Evolutionary conservation across 2,797 vertebrate species (phyloP).

Genomic region (Sciurus carolinensis): DNA sequence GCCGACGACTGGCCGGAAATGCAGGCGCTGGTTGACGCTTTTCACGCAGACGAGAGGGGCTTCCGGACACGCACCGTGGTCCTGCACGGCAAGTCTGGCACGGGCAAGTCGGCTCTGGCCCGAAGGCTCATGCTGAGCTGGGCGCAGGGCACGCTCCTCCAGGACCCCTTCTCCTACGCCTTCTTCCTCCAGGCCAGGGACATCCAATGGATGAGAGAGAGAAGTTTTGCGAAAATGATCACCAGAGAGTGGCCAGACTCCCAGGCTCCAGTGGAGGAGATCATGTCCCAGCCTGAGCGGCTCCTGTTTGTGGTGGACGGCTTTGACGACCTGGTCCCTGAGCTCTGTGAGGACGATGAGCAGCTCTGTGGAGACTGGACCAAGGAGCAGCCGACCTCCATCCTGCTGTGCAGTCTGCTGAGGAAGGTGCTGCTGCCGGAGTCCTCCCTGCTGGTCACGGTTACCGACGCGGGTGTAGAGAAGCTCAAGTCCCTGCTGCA

Average conservation of each 20-base stretch:
- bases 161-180: constrained; percentile 69
- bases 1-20: neutral
- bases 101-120: constrained; percentile 51
- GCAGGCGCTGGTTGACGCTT: fast-evolving
- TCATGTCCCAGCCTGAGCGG: constrained; percentile 45
- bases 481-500: neutral
- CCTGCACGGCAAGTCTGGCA: too few species aligned
- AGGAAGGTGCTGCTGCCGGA: constrained; percentile 32
- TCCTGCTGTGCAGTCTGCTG: constrained; percentile 62
- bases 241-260: neutral
- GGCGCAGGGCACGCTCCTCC: constrained; percentile 61
- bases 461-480: neutral
- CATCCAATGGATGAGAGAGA: neutral
- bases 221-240: constrained; percentile 66
- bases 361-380: neutral
- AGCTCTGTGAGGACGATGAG: fast-evolving
- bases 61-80: neutral
- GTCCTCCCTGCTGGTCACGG: constrained; percentile 43
- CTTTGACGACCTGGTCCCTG: constrained; percentile 41
- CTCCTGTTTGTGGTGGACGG: constrained; percentile 76
- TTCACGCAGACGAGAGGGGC: neutral
- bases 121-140: constrained; percentile 36
- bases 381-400: fast-evolving
- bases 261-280: neutral
- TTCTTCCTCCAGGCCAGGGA: constrained; percentile 75